These are phyloP conservation scores for Archegozetes longisetosus DNA, from an alignment of 1,140 invertebrate genomes.

Conservation along the genomic window DNA sequence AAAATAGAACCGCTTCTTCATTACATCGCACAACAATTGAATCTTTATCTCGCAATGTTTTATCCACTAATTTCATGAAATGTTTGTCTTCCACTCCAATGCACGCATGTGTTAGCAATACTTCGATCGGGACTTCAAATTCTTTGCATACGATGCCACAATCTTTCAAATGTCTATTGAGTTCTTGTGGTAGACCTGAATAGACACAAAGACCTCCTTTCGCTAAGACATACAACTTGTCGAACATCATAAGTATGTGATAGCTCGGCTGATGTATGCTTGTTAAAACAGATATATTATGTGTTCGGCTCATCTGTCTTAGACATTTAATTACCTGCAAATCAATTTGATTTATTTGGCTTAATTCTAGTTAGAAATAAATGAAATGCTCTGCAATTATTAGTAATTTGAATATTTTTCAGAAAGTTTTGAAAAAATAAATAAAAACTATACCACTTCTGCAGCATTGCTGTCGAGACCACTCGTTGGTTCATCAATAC, in stretches of 20 bases:
- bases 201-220: conserved; percentile 3
- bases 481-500: conserved; percentile 88
- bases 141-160: not conserved
- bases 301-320: not conserved
- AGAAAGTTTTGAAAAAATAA: conserved; percentile 23
- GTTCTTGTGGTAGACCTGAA: not conserved
- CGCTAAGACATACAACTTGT: conserved; percentile 4
- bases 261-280: conserved; percentile 4
- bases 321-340: not conserved
- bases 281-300: not conserved
- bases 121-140: not conserved
- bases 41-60: not conserved
- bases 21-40: not conserved
- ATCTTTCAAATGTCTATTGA: not conserved
- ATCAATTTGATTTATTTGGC: too few relatives aligned
- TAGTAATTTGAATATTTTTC: conserved; percentile 27
- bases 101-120: not conserved
- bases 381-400: not conserved
- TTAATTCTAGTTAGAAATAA: not conserved
- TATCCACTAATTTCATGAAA: not conserved
- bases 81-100: not conserved
- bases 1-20: not conserved
- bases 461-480: conserved; percentile 8
- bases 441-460: not conserved
- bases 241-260: conserved; percentile 4